Conservation (phyloP, 2,113 vertebrate species). For the Eulemur rufifrons region DNA sequence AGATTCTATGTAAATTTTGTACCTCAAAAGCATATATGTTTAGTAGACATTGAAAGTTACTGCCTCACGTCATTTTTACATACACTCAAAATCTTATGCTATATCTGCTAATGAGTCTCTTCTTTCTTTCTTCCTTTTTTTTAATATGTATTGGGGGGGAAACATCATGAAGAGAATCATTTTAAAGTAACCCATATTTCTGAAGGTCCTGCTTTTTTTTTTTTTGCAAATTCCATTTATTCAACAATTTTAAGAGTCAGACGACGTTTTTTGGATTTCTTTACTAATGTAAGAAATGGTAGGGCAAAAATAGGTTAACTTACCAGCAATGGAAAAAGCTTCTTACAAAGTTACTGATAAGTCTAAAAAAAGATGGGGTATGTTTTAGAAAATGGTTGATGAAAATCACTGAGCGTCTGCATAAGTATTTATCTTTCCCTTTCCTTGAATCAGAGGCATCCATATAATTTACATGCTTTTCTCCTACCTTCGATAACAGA, state of each 20-base stretch:
- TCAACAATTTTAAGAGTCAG: neutral
- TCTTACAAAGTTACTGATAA: constrained; percentile 43
- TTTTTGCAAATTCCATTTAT: neutral
- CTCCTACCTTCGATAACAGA: constrained; percentile 65
- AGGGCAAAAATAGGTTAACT: constrained; percentile 21
- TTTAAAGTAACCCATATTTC: neutral
- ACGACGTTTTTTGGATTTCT: neutral
- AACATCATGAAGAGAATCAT: neutral
- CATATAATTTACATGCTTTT: constrained; percentile 70
- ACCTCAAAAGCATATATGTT: neutral
- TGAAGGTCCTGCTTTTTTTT: neutral
- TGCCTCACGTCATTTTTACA: neutral
- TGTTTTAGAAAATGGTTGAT: constrained; percentile 66
- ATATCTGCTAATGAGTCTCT: neutral
- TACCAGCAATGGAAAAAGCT: neutral
- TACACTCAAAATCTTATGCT: neutral
- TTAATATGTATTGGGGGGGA: neutral
- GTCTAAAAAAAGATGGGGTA: constrained; percentile 58
- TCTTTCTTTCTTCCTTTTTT: neutral
- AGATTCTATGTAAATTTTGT: constrained; percentile 4
- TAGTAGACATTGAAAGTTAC: neutral
- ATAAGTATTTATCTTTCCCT: constrained; percentile 68
- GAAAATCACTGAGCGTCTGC: constrained; percentile 60
- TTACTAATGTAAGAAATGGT: neutral
- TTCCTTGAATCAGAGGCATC: constrained; percentile 64